These are phyloP conservation scores for Homarus americanus DNA, from an alignment of 1,140 invertebrate species.

Conservation along the genomic window DNA sequence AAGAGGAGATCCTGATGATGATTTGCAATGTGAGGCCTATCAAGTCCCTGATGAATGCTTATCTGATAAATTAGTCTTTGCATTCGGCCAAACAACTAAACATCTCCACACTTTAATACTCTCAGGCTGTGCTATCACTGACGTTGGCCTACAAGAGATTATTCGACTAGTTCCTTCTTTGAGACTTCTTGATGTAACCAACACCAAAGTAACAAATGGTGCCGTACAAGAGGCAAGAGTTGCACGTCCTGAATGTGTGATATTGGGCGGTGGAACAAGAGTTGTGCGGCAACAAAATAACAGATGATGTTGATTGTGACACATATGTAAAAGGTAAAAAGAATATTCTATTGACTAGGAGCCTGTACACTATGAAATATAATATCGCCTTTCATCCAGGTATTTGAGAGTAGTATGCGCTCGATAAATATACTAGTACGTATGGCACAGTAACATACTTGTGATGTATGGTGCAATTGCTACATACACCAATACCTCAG, in stretches of 20 bases:
- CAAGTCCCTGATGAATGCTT: slow-evolving; percentile 63
- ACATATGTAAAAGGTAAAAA: background rate
- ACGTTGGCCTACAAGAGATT: slow-evolving; percentile 66
- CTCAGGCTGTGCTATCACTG: slow-evolving; percentile 71
- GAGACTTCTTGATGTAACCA: slow-evolving; percentile 53
- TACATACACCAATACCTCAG: slow-evolving; percentile 7
- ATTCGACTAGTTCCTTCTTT: slow-evolving; percentile 48
- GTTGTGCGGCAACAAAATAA: slow-evolving; percentile 33
- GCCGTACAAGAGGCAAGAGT: slow-evolving; percentile 59
- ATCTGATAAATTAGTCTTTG: slow-evolving; percentile 59
- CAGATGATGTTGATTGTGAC: slow-evolving; percentile 51
- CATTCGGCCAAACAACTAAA: slow-evolving; percentile 57
- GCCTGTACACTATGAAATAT: background rate
- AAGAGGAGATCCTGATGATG: slow-evolving; percentile 10
- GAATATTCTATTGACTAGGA: background rate
- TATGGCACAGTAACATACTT: background rate
- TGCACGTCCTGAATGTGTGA: slow-evolving; percentile 54
- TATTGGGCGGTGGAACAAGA: slow-evolving; percentile 54
- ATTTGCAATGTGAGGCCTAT: slow-evolving; percentile 2
- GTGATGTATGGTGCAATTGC: background rate
- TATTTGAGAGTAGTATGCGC: background rate
- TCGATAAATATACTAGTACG: background rate
- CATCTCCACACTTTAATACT: slow-evolving; percentile 63
- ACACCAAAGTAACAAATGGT: slow-evolving; percentile 48
- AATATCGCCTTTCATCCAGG: slow-evolving; percentile 14